phyloP scores from a whole-genome alignment of 2,888 invertebrate species.

The Parnassius smintheus region DNA sequence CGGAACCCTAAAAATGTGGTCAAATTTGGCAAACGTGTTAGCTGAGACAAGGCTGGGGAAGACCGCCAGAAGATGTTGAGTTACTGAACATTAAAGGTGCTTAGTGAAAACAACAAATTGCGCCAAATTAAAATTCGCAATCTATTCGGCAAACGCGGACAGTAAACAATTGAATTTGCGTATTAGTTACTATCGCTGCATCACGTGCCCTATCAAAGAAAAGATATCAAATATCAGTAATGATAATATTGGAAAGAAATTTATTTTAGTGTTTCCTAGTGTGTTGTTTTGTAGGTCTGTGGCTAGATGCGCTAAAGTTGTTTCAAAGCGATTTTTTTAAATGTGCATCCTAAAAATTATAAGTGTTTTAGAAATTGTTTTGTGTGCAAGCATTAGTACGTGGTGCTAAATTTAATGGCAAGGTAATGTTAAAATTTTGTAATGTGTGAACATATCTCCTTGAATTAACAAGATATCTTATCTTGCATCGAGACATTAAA shows the following conservation, averaged over 20 bases:
- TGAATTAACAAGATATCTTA: constrained; percentile 21
- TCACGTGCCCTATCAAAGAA: constrained; percentile 32
- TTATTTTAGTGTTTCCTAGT: constrained; percentile 41
- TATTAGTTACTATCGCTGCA: constrained; percentile 6
- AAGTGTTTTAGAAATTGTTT: too few species aligned
- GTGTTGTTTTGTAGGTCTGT: not conserved
- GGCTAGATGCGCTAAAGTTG: not conserved
- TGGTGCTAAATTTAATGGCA: not conserved
- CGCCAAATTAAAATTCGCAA: too few species aligned
- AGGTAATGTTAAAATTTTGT: constrained; percentile 10
- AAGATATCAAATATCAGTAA: constrained; percentile 38
- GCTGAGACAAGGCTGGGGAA: too few species aligned
- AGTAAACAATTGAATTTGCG: constrained; percentile 18
- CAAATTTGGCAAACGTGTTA: too few species aligned
- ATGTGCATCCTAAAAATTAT: too few species aligned
- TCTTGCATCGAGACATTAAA: constrained; percentile 16
- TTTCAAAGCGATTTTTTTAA: too few species aligned
- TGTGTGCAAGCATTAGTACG: too few species aligned
- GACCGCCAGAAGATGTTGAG: too few species aligned
- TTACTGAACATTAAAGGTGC: too few species aligned
- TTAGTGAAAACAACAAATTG: too few species aligned
- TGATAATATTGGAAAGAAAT: constrained; percentile 49
- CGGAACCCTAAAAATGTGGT: too few species aligned
- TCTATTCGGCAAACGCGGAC: not conserved
- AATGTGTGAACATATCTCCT: constrained; percentile 4